These are phyloP conservation scores for Halocynthia roretzi DNA, from an alignment of 23 tunicate species.

Conservation along the genomic window DNA sequence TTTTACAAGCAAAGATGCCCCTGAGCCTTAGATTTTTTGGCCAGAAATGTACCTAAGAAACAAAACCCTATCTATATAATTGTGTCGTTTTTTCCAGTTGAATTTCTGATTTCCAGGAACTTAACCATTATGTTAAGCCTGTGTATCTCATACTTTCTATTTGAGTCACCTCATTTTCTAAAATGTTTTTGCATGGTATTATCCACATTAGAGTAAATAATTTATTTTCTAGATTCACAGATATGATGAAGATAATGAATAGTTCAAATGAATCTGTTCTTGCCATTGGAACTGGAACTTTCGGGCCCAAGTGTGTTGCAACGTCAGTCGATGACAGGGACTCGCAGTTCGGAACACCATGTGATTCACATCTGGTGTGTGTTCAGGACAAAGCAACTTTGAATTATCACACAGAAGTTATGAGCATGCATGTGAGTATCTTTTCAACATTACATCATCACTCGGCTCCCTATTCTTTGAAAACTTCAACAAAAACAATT, in stretches of 20 bases:
- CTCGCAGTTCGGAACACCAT: neutral
- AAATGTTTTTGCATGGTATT: neutral
- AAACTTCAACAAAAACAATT: too few relatives aligned
- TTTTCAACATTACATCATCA: too few relatives aligned
- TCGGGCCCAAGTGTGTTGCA: constrained; percentile 14
- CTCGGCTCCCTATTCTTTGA: too few relatives aligned
- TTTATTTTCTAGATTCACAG: constrained; percentile 45
- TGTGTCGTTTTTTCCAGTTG: neutral
- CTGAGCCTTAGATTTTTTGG: neutral
- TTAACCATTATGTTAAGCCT: too few relatives aligned
- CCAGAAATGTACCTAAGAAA: neutral
- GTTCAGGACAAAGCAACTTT: constrained; percentile 39
- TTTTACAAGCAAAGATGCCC: too few relatives aligned
- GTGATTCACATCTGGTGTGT: constrained; percentile 56
- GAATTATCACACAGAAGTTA: constrained; percentile 45
- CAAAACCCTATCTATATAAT: neutral
- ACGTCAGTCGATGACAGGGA: constrained; percentile 15
- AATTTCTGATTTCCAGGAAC: too few relatives aligned
- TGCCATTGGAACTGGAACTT: constrained; percentile 65
- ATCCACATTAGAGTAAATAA: neutral
- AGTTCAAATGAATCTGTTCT: constrained; percentile 91
- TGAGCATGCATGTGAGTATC: constrained; percentile 7
- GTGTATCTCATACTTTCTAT: too few relatives aligned
- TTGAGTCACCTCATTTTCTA: neutral
- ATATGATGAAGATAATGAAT: constrained; percentile 60